Evolutionary conservation across 2,888 invertebrate genomes (phyloP).

Genomic region (Ennomos quercinarius): DNA sequence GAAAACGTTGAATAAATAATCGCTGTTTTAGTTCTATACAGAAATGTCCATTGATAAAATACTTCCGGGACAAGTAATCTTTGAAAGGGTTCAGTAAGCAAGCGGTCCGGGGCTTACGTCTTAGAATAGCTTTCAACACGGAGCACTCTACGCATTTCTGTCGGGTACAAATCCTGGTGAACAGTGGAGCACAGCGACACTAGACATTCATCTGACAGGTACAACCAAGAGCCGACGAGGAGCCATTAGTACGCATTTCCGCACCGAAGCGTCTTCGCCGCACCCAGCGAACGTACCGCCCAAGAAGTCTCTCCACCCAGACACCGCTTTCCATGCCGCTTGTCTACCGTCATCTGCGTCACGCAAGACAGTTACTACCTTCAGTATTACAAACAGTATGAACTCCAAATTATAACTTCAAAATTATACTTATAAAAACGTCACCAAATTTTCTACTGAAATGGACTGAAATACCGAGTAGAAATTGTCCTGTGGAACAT

Average conservation of each 20-base stretch:
- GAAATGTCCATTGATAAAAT: background rate
- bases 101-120: constrained; percentile 22
- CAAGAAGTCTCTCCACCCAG: constrained; percentile 4
- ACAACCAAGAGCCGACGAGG: constrained; percentile 56
- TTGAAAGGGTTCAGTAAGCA: constrained; percentile 21
- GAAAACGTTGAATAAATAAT: constrained; percentile 8
- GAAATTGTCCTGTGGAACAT: no score
- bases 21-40: background rate
- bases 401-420: background rate
- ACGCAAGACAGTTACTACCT: constrained; percentile 1
- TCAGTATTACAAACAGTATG: constrained; percentile 11
- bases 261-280: constrained; percentile 10
- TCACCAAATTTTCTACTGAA: no score
- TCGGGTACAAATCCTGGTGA: constrained; percentile 51
- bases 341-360: constrained; percentile 5
- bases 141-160: constrained; percentile 48
- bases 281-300: constrained; percentile 1
- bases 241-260: constrained; percentile 70
- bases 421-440: no score
- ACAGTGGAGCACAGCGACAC: constrained; percentile 56
- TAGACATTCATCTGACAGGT: constrained; percentile 78
- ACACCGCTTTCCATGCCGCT: background rate
- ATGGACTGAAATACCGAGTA: no score
- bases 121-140: constrained; percentile 38
- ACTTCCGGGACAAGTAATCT: constrained; percentile 2